Evolutionary conservation across 2,888 invertebrate genomes (phyloP), one percentile per base, ranked within the genome.

Genomic region (Osmoderma eremita): DNA sequence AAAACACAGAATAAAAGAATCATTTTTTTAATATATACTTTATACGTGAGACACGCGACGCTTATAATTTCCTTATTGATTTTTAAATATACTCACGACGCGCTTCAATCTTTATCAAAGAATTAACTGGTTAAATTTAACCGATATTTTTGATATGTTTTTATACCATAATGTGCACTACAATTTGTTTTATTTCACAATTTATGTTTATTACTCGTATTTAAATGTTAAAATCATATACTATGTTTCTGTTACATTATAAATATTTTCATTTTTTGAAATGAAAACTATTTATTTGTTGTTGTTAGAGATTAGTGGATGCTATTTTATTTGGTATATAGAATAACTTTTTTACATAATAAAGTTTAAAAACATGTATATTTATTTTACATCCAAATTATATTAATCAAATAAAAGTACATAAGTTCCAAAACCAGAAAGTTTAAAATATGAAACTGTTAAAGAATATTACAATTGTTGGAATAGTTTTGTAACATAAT

Each of bases 331-430:
- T 61, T 61, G 45, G 24, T 61, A 45, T 61, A 30, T 45, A 61
- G 24, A 41, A 56, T 41, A 56, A 17, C 45, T 45, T 61, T 45
- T 61, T 61, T 61, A 61, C 38, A 53, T 42, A 61, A 45, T 61
- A 61, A 61, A 61, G 17, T 24, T 30, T 61, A 30, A 61, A 61
- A 30, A 30, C 30, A 10, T 30, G 30, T 30, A 30, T 30, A 30
- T 30, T 30, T 30, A 30, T 30, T 30, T 30, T 30, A 2, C 30
- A 30, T 30, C 2, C 30, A 30, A 30, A 30, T 30, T 30, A 30
- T 30, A 10, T 30, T 30, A 30, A 30, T 30, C 5, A 30, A 30
- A 30, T 4, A 24, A 24, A 30, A 10, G 30, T 30, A 30, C 30
- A 30, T 30, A 30, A n/a, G n/a, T n/a, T n/a, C n/a, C n/a, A n/a